A percentile compares a stretch with the other conserved stretches of the same genome.
Conservation (phyloP, 2,888 invertebrate genomes). For the Torymus auratus region DNA sequence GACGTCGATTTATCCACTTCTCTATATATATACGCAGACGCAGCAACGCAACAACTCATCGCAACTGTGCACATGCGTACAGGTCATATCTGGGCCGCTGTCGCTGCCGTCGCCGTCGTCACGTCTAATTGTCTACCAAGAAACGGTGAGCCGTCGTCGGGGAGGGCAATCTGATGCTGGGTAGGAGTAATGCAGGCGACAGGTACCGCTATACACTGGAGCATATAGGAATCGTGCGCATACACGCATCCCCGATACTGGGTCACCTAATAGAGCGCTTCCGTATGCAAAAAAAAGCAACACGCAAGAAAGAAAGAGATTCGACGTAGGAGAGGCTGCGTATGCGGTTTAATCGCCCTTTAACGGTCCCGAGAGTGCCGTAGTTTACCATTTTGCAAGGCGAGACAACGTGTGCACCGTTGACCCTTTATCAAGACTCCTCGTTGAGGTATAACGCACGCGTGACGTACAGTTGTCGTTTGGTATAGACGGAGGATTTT, state of each 20-base stretch:
- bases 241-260: conserved; percentile 36
- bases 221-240: neutral
- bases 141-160: conserved; percentile 7
- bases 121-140: conserved; percentile 50
- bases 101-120: neutral
- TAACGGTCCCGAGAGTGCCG: conserved; percentile 43
- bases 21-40: too few relatives aligned
- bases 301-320: conserved; percentile 4
- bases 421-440: too few relatives aligned
- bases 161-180: too few relatives aligned
- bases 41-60: too few relatives aligned
- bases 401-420: neutral
- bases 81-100: conserved; percentile 11
- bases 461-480: neutral
- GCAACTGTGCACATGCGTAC: neutral
- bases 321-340: conserved; percentile 33
- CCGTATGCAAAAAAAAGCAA: conserved; percentile 47
- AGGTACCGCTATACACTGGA: conserved; percentile 48
- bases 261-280: conserved; percentile 52
- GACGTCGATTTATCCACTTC: too few relatives aligned
- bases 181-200: conserved; percentile 30
- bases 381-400: conserved; percentile 37
- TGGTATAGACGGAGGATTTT: conserved; percentile 6
- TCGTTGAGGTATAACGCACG: too few relatives aligned
- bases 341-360: conserved; percentile 50